These are phyloP conservation scores for Diphyllodes magnificus DNA, from an alignment of 2,113 vertebrate species.

Conservation along the genomic window DNA sequence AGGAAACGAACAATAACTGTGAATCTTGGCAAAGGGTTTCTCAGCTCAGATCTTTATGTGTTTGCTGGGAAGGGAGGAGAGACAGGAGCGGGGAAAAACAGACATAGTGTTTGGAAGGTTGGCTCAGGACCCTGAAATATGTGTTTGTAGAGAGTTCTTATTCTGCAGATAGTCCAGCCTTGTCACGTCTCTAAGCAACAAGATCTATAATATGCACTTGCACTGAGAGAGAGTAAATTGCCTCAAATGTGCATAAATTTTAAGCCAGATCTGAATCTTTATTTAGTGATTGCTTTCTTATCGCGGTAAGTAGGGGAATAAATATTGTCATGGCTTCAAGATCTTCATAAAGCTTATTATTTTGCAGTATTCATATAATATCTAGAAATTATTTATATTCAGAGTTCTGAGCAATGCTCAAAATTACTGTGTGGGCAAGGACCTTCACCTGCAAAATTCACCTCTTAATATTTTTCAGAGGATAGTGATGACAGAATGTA, in stretches of 20 bases:
- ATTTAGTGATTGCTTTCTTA: neutral
- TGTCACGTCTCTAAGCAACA: conserved; percentile 33
- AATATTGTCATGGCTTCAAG: neutral
- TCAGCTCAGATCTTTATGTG: neutral
- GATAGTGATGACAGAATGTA: neutral
- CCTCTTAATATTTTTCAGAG: neutral
- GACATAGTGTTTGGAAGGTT: neutral
- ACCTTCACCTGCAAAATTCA: neutral
- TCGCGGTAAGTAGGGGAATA: neutral
- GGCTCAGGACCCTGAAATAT: neutral
- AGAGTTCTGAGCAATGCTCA: neutral
- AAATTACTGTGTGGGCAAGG: neutral
- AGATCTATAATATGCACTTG: neutral
- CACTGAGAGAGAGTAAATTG: neutral
- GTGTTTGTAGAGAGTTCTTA: neutral
- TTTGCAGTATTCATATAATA: neutral
- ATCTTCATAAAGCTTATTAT: neutral
- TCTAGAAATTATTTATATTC: neutral
- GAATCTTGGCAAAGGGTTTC: neutral
- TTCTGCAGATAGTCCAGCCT: neutral
- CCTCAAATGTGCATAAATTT: conserved; percentile 3
- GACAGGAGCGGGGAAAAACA: neutral
- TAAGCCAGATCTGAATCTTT: neutral
- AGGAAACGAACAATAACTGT: neutral
- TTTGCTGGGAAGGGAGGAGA: neutral